A percentile compares a stretch with the other conserved stretches of the same genome.
Evolutionary conservation across 2,797 vertebrate genomes (phyloP).

Genomic region (Triplophysa bombifrons): DNA sequence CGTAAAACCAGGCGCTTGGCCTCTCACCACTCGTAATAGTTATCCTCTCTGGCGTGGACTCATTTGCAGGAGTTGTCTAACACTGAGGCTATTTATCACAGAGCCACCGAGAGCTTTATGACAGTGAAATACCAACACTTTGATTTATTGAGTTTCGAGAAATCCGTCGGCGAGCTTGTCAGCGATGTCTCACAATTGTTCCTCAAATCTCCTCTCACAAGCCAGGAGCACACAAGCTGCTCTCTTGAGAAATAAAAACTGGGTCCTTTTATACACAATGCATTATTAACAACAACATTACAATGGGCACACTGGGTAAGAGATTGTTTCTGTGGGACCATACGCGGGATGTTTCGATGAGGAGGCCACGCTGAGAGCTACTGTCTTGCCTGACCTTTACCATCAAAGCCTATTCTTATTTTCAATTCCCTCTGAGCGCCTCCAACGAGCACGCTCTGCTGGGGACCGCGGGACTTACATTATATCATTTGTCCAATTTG

Average conservation of each 20-base stretch:
- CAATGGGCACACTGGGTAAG: conserved; percentile 72
- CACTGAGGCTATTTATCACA: conserved; percentile 78
- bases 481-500: conserved; percentile 87
- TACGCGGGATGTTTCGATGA: conserved; percentile 59
- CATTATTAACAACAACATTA: conserved; percentile 72
- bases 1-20: conserved; percentile 88
- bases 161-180: conserved; percentile 61
- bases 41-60: conserved; percentile 82
- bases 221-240: conserved; percentile 61
- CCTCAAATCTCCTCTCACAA: conserved; percentile 68
- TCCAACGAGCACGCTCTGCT: conserved; percentile 73
- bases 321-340: conserved; percentile 63
- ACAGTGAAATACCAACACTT: conserved; percentile 77
- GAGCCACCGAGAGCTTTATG: conserved; percentile 74
- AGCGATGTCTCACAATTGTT: conserved; percentile 62
- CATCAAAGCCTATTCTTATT: conserved; percentile 80
- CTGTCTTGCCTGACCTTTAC: conserved; percentile 78
- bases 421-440: conserved; percentile 76
- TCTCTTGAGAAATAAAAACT: conserved; percentile 65
- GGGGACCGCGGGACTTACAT: conserved; percentile 82
- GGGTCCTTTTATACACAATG: conserved; percentile 62
- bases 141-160: conserved; percentile 81
- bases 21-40: conserved; percentile 86
- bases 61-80: conserved; percentile 81
- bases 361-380: conserved; percentile 57